These are phyloP conservation scores for Theristus sp. DNA, from an alignment of 2,888 invertebrate species.

Conservation along the genomic window DNA sequence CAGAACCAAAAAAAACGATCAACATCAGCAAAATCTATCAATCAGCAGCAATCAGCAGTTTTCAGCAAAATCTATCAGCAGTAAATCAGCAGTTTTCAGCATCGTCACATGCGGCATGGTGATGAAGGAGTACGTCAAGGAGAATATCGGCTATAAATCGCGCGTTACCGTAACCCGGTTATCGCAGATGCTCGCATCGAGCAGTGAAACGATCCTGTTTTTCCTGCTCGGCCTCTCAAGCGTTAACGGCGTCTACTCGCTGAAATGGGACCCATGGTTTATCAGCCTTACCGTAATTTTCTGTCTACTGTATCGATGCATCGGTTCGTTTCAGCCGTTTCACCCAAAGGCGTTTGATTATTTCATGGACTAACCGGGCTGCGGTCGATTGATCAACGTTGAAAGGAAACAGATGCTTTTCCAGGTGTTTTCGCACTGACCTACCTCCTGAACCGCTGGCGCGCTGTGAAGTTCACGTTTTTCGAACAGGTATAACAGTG, in stretches of 20 bases:
- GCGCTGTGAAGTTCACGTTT: conserved; percentile 19
- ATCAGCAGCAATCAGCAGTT: too few relatives aligned
- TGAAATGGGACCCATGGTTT: conserved; percentile 79
- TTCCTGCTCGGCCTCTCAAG: conserved; percentile 93
- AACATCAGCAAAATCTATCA: too few relatives aligned
- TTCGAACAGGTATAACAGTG: not conserved
- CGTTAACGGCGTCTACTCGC: conserved; percentile 57
- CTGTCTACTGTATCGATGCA: conserved; percentile 65
- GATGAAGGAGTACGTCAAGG: conserved; percentile 40
- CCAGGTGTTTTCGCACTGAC: conserved; percentile 22
- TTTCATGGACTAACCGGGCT: not conserved
- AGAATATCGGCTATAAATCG: not conserved
- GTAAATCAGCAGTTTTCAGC: conserved; percentile 37
- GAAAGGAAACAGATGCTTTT: too few relatives aligned
- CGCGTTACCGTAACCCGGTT: not conserved
- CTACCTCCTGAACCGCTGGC: conserved; percentile 20
- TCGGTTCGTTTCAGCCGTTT: conserved; percentile 46
- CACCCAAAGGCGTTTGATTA: conserved; percentile 26
- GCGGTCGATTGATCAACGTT: not conserved
- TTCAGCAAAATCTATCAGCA: too few relatives aligned
- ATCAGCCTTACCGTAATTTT: conserved; percentile 70
- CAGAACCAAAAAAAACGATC: too few relatives aligned
- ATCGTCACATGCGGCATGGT: conserved; percentile 96
- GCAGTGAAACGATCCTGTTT: conserved; percentile 90
- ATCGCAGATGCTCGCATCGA: conserved; percentile 85